Evolutionary conservation across 2,888 invertebrate species (phyloP), one percentile per base, ranked within the genome.

Genomic region (Hipparchia semele): DNA sequence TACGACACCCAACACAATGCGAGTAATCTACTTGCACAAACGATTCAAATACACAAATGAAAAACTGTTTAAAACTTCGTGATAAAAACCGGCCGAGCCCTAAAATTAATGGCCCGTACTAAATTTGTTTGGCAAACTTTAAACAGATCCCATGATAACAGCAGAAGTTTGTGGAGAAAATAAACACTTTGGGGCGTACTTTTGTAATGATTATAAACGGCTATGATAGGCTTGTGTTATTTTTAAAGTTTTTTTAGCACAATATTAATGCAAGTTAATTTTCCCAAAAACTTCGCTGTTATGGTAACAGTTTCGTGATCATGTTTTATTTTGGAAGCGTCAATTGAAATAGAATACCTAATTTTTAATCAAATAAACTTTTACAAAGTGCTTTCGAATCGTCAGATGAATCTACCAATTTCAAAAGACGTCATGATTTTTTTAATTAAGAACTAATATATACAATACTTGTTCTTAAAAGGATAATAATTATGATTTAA

Each of bases 111-210:
- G 76, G 74, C 74, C 75, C 76, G 58, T 73, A 71, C 46, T 75
- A 68, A 76, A 76, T 76, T 76, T 75, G 76, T 76, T 76, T 75
- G 71, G 73, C 53, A 23, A 76, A 76, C 74, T 76, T 76, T 70
- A 70, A 74, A 74, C 76, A 73, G 76, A 76, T 76, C 74, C 76
- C 73, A 60, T 74, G 75, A 76, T 76, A 76, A 76, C 74, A 76
- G 69, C 76, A 71, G 74, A 74, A 76, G 74, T 75, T 76, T 58
- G 49, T 58, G 53, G 72, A 69, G 71, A 70, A 72, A 70, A 74
- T 73, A 71, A 71, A 71, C 59, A 12, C 68, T 58, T 59, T 68
- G 46, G 49, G 7, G 59, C 59, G 68, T 68, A 60, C 59, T 45
- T 13, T 56, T n/a, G 54, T n/a, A 66, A 66, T 49, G 58, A 68